Conservation (phyloP, 2,888 invertebrate species). For the Odontothrips loti region DNA sequence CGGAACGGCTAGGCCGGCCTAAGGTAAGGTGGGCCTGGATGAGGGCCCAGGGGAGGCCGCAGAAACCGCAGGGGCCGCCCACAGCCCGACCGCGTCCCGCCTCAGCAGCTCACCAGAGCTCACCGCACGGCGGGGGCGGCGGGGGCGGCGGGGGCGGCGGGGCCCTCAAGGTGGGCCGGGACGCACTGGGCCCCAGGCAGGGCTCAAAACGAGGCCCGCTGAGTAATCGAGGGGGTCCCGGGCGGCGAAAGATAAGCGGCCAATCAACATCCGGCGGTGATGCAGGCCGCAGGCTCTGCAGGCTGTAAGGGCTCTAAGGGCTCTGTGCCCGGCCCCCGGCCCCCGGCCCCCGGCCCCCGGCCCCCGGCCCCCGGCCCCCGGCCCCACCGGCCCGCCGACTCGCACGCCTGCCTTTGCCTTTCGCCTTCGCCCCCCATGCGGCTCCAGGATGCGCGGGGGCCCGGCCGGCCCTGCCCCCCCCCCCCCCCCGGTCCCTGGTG, state of each 20-base stretch:
- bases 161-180: background rate
- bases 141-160: background rate
- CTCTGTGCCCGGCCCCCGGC: too few species aligned
- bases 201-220: slow-evolving; percentile 7
- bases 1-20: too few species aligned
- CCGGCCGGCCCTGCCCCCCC: background rate
- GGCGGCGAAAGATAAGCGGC: slow-evolving; percentile 24
- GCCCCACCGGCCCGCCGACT: background rate
- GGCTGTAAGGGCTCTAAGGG: background rate
- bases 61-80: too few species aligned
- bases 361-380: too few species aligned
- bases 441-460: background rate
- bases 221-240: slow-evolving; percentile 18
- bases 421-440: background rate
- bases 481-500: background rate
- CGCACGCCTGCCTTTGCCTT: background rate
- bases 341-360: too few species aligned
- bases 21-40: too few species aligned
- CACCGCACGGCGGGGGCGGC: too few species aligned
- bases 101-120: too few species aligned
- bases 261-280: slow-evolving; percentile 3
- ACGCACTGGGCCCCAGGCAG: background rate
- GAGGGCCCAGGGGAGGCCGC: too few species aligned
- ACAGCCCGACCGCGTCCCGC: too few species aligned
- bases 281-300: background rate